Conservation (phyloP, 2,888 invertebrate genomes). For the Tenthredo mesomela region DNA sequence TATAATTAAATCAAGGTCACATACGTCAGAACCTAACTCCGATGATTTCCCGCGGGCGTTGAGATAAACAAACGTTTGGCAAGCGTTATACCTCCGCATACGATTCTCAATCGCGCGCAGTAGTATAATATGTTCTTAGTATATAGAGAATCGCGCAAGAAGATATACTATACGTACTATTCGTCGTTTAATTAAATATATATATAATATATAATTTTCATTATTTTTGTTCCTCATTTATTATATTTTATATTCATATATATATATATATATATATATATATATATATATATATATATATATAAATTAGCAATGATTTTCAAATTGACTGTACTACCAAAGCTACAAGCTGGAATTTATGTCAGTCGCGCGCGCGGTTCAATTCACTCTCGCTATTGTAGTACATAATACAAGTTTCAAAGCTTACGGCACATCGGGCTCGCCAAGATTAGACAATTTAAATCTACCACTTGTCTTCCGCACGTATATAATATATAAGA, state of each 20-base stretch:
- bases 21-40: neutral
- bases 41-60: neutral
- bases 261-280: neutral
- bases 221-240: neutral
- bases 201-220: neutral
- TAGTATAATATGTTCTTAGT: neutral
- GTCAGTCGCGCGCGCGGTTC: neutral
- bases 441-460: constrained; percentile 17
- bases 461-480: neutral
- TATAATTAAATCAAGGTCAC: constrained; percentile 24
- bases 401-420: neutral
- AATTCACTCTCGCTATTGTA: constrained; percentile 37
- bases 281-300: neutral
- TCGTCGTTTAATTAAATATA: neutral
- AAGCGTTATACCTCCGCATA: neutral
- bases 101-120: neutral
- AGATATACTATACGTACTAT: too few species aligned
- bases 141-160: neutral
- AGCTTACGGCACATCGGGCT: constrained; percentile 27
- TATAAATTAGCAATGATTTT: neutral
- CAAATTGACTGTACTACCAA: neutral
- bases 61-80: constrained; percentile 46
- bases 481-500: neutral
- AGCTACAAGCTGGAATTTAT: constrained; percentile 14
- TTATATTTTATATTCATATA: neutral